Base-by-base conservation (phyloP, 2,888 invertebrate species). In the Graphium colonna region DNA sequence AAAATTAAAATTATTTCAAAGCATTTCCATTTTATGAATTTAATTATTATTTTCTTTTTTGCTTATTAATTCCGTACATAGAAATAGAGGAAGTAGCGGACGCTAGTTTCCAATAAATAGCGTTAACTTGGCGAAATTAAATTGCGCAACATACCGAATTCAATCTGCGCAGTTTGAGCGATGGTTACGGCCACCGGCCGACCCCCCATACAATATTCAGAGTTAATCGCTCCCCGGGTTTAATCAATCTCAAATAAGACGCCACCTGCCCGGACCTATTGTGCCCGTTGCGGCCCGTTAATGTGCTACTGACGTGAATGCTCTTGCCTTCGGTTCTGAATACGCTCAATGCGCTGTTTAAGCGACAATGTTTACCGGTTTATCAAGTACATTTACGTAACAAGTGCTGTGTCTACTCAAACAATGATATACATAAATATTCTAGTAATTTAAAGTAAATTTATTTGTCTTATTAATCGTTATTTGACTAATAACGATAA, bases 211-310 rank as follows among this genome's bases (percentile, higher is more conserved):
- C 43, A 53, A 48, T 53, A 53, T 53, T 53, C 48, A 53, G 21
- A 36, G 53, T 56, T 60, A 62, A 62, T 59, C 57, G 60, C 42
- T 56, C 52, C 48, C 50, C 51, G 56, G 56, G 60, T 60, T 60
- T 56, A 62, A 62, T 62, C 62, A 58, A 62, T 62, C 59, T 59
- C 56, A 48, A 53, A 53, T 53, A 59, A 55, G 60, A 56, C 57
- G 60, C 49, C 62, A 59, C 58, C 60, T 59, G 44, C 44, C 49
- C 8, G 15, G 33, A 21, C 15, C 21, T 39, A 44, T 53, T 44
- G 44, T 44, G 31, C 26, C 12, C 38, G 17, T 21, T 36, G 45
- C 15, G 38, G 18, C 36, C 33, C 15, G 52, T 47, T 47, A 36
- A 28, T 40, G 46, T 46, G 41, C 18, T 12, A 13, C 38, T 40